Percentiles rank a stretch among this genome's conserved stretches.
phyloP scores from a whole-genome alignment of 1,140 invertebrate genomes.

The Planococcus citri region DNA sequence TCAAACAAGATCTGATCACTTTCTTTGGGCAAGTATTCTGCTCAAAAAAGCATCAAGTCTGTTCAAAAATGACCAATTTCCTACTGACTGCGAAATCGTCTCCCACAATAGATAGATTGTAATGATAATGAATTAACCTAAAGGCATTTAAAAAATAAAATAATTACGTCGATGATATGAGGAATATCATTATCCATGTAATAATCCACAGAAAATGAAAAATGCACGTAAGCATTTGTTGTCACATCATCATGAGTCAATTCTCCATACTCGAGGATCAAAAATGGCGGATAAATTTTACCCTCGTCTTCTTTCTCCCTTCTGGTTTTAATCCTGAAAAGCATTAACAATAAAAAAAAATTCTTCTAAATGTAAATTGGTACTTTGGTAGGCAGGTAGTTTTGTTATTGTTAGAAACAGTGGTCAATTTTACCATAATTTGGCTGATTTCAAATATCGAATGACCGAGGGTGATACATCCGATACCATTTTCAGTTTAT shows the following conservation, averaged over 20 bases:
- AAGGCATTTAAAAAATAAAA: too few relatives aligned
- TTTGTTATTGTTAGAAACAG: background rate
- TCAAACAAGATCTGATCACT: too few relatives aligned
- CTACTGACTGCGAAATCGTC: too few relatives aligned
- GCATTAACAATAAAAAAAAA: slow-evolving; percentile 23
- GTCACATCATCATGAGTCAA: slow-evolving; percentile 37
- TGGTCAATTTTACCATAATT: slow-evolving; percentile 28
- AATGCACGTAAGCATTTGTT: slow-evolving; percentile 35
- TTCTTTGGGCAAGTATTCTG: too few relatives aligned
- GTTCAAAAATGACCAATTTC: too few relatives aligned
- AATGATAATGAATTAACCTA: too few relatives aligned
- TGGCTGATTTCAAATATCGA: slow-evolving; percentile 34
- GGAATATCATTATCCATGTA: slow-evolving; percentile 37
- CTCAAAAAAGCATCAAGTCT: too few relatives aligned
- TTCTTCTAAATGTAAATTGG: too few relatives aligned
- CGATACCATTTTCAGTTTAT: slow-evolving; percentile 16
- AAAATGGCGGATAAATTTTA: slow-evolving; percentile 44
- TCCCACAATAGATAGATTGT: too few relatives aligned
- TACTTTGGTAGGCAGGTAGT: too few relatives aligned
- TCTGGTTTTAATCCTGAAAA: slow-evolving; percentile 38
- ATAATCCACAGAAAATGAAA: slow-evolving; percentile 46
- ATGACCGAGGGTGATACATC: slow-evolving; percentile 30
- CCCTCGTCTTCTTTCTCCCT: slow-evolving; percentile 37
- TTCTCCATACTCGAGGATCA: slow-evolving; percentile 43
- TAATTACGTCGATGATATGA: slow-evolving; percentile 41